Evolutionary conservation across 2,113 vertebrate species (phyloP), one percentile per base, ranked within the genome.

Genomic region (Lepidothrix coronata): DNA sequence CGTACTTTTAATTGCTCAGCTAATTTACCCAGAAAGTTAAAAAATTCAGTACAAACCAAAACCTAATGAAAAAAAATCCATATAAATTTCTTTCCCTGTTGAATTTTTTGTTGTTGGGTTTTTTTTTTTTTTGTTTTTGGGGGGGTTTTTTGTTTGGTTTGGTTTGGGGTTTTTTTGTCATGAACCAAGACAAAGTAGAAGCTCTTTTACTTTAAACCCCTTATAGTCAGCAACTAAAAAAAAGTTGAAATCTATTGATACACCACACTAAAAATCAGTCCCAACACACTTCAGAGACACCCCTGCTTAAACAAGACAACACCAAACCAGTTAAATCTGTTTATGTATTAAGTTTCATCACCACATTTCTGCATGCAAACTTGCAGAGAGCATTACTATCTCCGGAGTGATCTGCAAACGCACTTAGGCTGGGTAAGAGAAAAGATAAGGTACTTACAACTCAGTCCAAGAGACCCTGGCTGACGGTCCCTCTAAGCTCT

Each of bases 381-480:
- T 96, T 58, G 28, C 28, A 7, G 82, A 57, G 49, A 79, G 65
- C 17, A 14, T 52, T 72, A 44, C 37, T 33, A 54, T 71, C 82
- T 89, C 74, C 10, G 3, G 46, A 84, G 62, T 39, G 11, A 85
- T 48, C 59, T 77, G 61, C 59, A 65, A n/a, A 86, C 24, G 12
- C 30, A 12, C 51, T 51, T 77, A 22, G 22, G n/a, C 72, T 28
- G 65, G 52, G 67, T 66, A 86, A 73, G 52, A 89, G 83, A 67
- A 52, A 72, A 85, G 86, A 82, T n/a, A 73, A 96, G 73, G 65
- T 98, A 98, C 98, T 98, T 96, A 98, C 98, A 98, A 96, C 97
- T 97, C 88, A 88, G 93, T 97, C 88, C 94, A 95, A 96, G 95
- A 73, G 90, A 92, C 84, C 96, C 94, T 92, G 92, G 88, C 93